phyloP scores from a whole-genome alignment of 2,888 invertebrate species.

The Amiota communis region DNA sequence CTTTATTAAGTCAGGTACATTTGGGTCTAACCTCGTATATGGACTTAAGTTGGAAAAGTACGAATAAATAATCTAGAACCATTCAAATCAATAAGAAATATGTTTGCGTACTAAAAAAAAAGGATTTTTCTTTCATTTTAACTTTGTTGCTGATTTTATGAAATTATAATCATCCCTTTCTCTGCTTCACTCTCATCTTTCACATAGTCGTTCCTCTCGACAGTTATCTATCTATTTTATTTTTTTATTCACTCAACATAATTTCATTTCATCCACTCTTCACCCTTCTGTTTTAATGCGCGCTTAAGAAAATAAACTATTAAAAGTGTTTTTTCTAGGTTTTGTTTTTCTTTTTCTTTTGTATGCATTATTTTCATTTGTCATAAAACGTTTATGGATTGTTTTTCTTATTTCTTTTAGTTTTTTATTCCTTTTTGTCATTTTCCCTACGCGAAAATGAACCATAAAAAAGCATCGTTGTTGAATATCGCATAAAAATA shows the following conservation, averaged over 20 bases:
- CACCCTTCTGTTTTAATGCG: neutral
- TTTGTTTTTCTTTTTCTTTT: constrained; percentile 38
- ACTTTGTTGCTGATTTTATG: neutral
- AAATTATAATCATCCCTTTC: constrained; percentile 1
- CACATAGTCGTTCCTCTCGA: neutral
- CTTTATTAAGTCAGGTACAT: too few relatives aligned
- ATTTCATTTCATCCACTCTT: neutral
- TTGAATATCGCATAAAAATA: constrained; percentile 4
- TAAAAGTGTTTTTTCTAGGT: constrained; percentile 1
- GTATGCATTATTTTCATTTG: constrained; percentile 35
- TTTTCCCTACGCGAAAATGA: neutral
- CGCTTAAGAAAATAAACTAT: constrained; percentile 15
- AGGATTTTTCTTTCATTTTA: neutral
- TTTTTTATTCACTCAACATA: neutral
- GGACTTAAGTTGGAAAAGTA: too few relatives aligned
- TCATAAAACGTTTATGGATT: constrained; percentile 60
- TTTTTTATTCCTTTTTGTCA: constrained; percentile 47
- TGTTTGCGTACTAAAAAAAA: too few relatives aligned
- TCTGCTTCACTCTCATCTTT: too few relatives aligned
- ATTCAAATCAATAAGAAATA: too few relatives aligned
- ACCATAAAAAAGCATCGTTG: neutral
- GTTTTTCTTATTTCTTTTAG: constrained; percentile 36
- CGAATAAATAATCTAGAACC: too few relatives aligned
- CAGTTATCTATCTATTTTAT: too few relatives aligned
- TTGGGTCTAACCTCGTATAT: too few relatives aligned